These are phyloP conservation scores for Anagyrus pseudococci DNA, from an alignment of 2,888 invertebrate species.

Conservation along the genomic window DNA sequence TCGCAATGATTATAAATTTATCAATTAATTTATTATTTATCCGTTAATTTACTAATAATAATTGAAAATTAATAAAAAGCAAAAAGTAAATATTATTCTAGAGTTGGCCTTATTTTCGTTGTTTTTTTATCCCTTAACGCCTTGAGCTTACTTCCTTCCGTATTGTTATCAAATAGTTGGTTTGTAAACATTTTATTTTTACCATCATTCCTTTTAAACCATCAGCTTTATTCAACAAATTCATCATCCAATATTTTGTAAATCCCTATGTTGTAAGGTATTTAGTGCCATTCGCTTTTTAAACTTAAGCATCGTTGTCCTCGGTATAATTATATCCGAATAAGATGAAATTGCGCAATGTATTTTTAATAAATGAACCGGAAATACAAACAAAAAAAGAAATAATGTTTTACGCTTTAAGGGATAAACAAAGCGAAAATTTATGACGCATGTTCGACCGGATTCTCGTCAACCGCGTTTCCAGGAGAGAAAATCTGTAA, in stretches of 20 bases:
- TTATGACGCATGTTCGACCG: slow-evolving; percentile 37
- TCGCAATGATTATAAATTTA: slow-evolving; percentile 30
- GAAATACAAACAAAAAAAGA: slow-evolving; percentile 12
- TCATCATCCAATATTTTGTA: not conserved
- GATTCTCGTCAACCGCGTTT: slow-evolving; percentile 32
- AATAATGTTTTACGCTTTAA: not conserved
- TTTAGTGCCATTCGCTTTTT: too few species aligned
- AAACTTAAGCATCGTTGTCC: not conserved
- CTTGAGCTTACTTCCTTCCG: slow-evolving; percentile 3
- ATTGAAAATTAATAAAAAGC: slow-evolving; percentile 35
- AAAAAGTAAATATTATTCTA: slow-evolving; percentile 25
- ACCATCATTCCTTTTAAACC: too few species aligned
- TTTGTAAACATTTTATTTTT: not conserved
- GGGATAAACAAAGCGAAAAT: slow-evolving; percentile 7
- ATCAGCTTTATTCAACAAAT: not conserved
- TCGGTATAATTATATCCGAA: not conserved
- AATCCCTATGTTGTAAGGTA: too few species aligned
- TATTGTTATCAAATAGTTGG: not conserved
- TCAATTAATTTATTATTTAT: slow-evolving; percentile 37
- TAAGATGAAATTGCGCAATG: slow-evolving; percentile 27
- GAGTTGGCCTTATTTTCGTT: slow-evolving; percentile 15
- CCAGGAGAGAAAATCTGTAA: slow-evolving; percentile 22
- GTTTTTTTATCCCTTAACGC: slow-evolving; percentile 12
- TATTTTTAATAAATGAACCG: not conserved
- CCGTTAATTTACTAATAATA: slow-evolving; percentile 33